A percentile compares a stretch with the other conserved stretches of the same genome.
phyloP scores from a whole-genome alignment of 2,113 vertebrate genomes.

The Chionomys nivalis region DNA sequence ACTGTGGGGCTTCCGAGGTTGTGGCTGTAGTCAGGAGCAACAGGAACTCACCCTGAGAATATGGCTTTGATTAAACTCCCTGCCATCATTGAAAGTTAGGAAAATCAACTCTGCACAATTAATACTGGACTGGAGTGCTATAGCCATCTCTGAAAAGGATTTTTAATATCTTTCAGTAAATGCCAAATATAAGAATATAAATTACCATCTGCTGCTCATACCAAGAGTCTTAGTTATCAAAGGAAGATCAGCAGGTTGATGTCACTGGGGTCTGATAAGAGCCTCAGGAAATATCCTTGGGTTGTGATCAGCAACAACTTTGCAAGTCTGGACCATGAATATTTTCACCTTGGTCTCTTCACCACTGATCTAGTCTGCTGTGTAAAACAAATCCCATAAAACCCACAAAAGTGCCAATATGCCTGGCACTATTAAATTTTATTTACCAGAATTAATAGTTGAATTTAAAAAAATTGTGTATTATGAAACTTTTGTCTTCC shows the following conservation, averaged over 20 bases:
- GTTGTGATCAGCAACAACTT: background rate
- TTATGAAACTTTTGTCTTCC: background rate
- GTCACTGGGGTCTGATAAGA: background rate
- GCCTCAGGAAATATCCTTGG: background rate
- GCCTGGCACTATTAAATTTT: background rate
- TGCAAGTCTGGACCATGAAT: background rate
- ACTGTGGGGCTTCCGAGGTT: background rate
- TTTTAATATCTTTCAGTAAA: conserved; percentile 48
- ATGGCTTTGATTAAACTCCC: background rate
- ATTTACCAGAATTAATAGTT: background rate
- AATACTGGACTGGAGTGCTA: background rate
- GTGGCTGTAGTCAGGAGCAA: background rate
- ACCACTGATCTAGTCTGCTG: background rate
- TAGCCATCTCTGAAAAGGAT: background rate
- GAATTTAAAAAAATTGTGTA: background rate
- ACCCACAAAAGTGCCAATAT: background rate
- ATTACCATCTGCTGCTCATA: background rate
- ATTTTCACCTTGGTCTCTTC: background rate
- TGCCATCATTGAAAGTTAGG: background rate
- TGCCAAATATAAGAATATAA: background rate
- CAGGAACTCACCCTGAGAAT: background rate
- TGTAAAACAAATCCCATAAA: background rate
- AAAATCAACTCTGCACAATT: conserved; percentile 18
- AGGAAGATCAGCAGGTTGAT: background rate
- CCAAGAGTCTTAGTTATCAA: conserved; percentile 2